These are phyloP conservation scores for Megalurothrips usitatus DNA, from an alignment of 2,888 invertebrate genomes.

Conservation along the genomic window DNA sequence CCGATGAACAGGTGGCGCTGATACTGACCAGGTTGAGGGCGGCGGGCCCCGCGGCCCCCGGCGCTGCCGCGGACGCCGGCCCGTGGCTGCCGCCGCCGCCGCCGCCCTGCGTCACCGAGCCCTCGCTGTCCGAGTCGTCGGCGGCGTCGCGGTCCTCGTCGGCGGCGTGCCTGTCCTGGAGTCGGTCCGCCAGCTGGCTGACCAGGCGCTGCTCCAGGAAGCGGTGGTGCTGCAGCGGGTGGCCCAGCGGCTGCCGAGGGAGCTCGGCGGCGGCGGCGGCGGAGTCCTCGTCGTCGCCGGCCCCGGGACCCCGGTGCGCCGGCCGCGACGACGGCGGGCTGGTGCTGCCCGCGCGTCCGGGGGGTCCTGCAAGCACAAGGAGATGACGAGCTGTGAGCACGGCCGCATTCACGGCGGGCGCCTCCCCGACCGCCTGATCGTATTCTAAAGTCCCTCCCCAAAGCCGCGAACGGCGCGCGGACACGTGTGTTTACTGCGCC, in stretches of 20 bases:
- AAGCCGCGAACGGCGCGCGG: not conserved
- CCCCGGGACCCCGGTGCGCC: not conserved
- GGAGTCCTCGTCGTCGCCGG: not conserved
- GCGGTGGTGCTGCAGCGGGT: not conserved
- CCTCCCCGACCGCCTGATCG: too few species aligned
- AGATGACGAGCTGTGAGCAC: not conserved
- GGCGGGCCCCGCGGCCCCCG: not conserved
- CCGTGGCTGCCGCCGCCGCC: not conserved
- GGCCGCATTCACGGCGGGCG: too few species aligned
- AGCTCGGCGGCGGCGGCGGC: not conserved
- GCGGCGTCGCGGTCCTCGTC: not conserved
- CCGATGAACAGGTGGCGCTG: too few species aligned
- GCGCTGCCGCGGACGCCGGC: not conserved
- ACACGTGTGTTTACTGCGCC: not conserved
- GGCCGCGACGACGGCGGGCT: not conserved
- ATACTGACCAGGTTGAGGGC: constrained; percentile 21
- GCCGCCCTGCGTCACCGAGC: not conserved
- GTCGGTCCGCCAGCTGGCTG: constrained; percentile 12
- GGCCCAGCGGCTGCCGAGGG: not conserved
- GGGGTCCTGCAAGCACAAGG: not conserved
- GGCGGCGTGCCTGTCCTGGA: not conserved
- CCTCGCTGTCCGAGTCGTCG: constrained; percentile 4
- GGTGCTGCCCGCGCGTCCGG: not conserved
- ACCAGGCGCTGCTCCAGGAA: constrained; percentile 2
- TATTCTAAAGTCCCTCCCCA: too few species aligned